These are phyloP conservation scores for Hoplostethus mediterraneus DNA, from an alignment of 2,797 vertebrate genomes.

Conservation along the genomic window DNA sequence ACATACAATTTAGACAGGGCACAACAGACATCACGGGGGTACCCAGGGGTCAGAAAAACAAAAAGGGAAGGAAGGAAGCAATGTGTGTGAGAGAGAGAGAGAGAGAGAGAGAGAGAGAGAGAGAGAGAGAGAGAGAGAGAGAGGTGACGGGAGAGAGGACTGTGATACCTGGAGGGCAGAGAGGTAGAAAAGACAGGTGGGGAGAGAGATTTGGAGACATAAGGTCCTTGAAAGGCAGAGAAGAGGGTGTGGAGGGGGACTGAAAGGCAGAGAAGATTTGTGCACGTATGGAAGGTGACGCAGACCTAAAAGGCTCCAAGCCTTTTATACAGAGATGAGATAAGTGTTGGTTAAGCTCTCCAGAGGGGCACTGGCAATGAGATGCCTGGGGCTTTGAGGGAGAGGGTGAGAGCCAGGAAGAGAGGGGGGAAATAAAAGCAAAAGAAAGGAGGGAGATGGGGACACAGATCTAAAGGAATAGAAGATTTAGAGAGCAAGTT, in stretches of 20 bases:
- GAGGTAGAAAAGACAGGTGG: background rate
- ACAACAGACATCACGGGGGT: background rate
- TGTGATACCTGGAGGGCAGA: background rate
- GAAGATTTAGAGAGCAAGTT: slow-evolving; percentile 45
- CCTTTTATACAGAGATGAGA: slow-evolving; percentile 59
- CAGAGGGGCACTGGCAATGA: slow-evolving; percentile 47
- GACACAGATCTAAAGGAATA: slow-evolving; percentile 45
- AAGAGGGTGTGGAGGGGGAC: slow-evolving; percentile 1
- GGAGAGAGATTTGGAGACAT: slow-evolving; percentile 24
- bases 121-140: background rate
- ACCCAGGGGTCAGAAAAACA: background rate
- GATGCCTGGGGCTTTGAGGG: slow-evolving; percentile 50
- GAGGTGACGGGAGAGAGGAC: background rate
- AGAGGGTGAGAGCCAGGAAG: slow-evolving; percentile 25
- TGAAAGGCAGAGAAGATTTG: slow-evolving; percentile 36
- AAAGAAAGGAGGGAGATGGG: slow-evolving; percentile 33
- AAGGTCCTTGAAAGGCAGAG: slow-evolving; percentile 26
- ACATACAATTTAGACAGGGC: background rate
- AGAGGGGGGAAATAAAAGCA: slow-evolving; percentile 34
- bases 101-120: background rate
- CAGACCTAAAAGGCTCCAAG: slow-evolving; percentile 61
- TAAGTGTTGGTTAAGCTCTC: slow-evolving; percentile 69
- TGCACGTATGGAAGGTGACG: slow-evolving; percentile 47
- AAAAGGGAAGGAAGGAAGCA: background rate
- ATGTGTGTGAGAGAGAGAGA: background rate